Evolutionary conservation across 1,140 invertebrate genomes (phyloP).

Genomic region (Nephila pilipes): DNA sequence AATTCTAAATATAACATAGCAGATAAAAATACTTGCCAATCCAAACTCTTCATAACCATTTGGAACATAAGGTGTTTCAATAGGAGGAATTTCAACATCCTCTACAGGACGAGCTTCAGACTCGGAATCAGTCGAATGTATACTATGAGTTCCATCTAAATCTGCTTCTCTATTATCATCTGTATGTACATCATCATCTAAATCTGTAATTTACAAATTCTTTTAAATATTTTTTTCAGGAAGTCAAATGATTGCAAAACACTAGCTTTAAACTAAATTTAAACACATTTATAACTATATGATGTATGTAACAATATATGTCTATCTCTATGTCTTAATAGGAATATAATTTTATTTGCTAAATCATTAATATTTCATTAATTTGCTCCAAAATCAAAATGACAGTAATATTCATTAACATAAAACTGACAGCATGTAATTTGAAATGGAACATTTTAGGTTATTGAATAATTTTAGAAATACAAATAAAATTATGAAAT

Average conservation of each 20-base stretch:
- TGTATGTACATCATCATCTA: conserved; percentile 81
- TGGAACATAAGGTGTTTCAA: conserved; percentile 86
- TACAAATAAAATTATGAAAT: no score
- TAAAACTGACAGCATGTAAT: no score
- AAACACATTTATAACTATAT: no score
- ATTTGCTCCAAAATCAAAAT: no score
- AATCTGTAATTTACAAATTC: conserved; percentile 78
- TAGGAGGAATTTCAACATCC: conserved; percentile 80
- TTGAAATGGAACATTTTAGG: no score
- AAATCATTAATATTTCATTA: no score
- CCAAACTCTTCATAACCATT: conserved; percentile 87
- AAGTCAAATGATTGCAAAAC: background rate
- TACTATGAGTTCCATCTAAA: conserved; percentile 68
- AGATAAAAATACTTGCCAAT: conserved; percentile 82
- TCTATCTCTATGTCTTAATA: no score
- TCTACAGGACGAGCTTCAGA: conserved; percentile 81
- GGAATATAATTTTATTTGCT: no score
- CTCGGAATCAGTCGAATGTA: conserved; percentile 80
- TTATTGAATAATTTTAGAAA: no score
- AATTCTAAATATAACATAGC: no score
- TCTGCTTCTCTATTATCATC: conserved; percentile 78
- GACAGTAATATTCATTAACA: no score
- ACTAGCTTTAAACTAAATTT: background rate
- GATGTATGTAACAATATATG: no score
- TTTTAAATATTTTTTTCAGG: background rate